Conservation (phyloP, 2,797 vertebrate species). For the Spinus pinus region DNA sequence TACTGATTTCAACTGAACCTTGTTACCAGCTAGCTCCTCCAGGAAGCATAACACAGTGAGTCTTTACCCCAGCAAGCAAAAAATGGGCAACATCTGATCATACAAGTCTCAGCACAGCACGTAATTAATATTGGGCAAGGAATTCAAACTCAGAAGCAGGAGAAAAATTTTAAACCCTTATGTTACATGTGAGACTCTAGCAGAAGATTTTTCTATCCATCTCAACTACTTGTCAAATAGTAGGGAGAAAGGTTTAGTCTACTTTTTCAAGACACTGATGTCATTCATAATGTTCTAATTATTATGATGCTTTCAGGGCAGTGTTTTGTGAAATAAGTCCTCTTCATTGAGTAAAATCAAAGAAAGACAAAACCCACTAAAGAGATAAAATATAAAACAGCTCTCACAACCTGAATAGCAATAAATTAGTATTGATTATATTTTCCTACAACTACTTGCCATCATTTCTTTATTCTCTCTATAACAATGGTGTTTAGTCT, state of each 20-base stretch:
- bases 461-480: background rate
- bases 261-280: background rate
- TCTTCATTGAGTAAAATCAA: background rate
- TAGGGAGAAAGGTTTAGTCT: background rate
- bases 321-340: background rate
- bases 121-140: background rate
- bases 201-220: background rate
- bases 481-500: background rate
- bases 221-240: background rate
- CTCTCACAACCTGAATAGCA: background rate
- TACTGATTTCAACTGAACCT: background rate
- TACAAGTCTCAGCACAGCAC: background rate
- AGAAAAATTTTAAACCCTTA: background rate
- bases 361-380: background rate
- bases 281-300: background rate
- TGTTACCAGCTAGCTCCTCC: background rate
- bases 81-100: background rate
- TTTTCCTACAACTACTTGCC: background rate
- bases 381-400: background rate
- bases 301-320: background rate
- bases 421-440: background rate
- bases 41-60: background rate
- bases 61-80: background rate
- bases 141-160: background rate
- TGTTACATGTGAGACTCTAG: background rate